Evolutionary conservation across 2,797 vertebrate species (phyloP).

Genomic region (Diglossa cyanea): DNA sequence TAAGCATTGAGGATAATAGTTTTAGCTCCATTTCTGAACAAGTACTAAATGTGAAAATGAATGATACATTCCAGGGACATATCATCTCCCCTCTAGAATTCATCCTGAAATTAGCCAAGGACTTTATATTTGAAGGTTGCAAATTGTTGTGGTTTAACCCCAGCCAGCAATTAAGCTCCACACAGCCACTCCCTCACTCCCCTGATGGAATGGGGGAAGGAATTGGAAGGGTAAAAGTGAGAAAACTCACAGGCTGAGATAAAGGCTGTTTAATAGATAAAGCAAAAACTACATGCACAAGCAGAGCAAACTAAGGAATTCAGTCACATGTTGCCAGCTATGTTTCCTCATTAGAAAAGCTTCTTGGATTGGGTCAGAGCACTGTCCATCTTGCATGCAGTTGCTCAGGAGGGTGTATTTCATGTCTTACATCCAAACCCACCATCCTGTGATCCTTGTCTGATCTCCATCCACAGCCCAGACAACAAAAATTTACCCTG

Average conservation of each 20-base stretch:
- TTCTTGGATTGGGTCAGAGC: neutral
- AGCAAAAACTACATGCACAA: neutral
- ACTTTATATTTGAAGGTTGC: constrained; percentile 57
- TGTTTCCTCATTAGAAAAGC: neutral
- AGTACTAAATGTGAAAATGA: constrained; percentile 32
- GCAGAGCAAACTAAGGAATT: neutral
- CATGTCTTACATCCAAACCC: neutral
- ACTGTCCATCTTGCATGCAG: neutral
- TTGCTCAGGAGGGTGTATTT: neutral
- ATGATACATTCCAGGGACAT: constrained; percentile 33
- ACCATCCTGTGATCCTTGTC: neutral
- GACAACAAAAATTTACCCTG: neutral
- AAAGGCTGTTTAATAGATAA: neutral
- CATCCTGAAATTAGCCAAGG: constrained; percentile 41
- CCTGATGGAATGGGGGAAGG: neutral
- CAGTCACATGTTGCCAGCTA: neutral
- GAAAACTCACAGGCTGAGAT: neutral
- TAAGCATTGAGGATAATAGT: neutral
- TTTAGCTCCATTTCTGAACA: constrained; percentile 16
- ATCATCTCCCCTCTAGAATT: neutral
- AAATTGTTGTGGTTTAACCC: neutral
- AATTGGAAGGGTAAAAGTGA: neutral
- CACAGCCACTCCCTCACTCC: neutral
- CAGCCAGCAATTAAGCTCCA: neutral
- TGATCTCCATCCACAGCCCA: neutral